Evolutionary conservation across 2,113 vertebrate genomes (phyloP), one percentile per base, ranked within the genome.

Genomic region (Oryzias woworae): DNA sequence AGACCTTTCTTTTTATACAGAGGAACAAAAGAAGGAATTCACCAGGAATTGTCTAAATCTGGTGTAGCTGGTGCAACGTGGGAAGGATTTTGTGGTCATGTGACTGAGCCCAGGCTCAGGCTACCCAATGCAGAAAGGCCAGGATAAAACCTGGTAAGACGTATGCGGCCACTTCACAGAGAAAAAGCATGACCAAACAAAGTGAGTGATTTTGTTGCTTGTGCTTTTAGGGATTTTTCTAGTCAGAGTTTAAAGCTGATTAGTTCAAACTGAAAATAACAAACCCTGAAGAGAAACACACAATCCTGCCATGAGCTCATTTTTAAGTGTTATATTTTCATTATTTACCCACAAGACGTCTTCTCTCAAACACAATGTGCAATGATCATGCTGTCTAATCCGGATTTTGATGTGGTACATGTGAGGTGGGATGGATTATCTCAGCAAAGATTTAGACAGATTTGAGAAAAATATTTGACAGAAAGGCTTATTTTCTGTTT

Each of bases 21-120:
- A 56, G 50, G 18, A 52, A 81, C 79, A 80, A 83, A 78, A 75
- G 83, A 82, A 86, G 57, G 70, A 80, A 83, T 78, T 80, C 53
- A 31, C 54, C 14, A 13, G 49, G 70, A 73, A 57, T 53, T 50
- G 69, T 43, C 68, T 53, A 5, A 53, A 77, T 66, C 55, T 22
- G 16, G 10, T 66, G 15, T 62, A 81, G 63, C 60, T 55, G 69
- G 5, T 62, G 82, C 69, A 51, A 75, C 5, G 20, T 76, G 73
- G 51, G 65, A 63, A 67, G 74, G 84, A 84, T 90, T 88, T 80
- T 26, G 14, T 59, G 47, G 53, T 72, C 56, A 52, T 87, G 78
- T 82, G 88, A 88, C 86, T 60, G 23, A 70, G 36, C 36, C 10
- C 10, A 36, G 41, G 55, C 60, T 80, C 73, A 18, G 71, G 47